These are phyloP conservation scores for Lomographa bimaculata DNA, from an alignment of 2,888 invertebrate genomes.

Conservation along the genomic window DNA sequence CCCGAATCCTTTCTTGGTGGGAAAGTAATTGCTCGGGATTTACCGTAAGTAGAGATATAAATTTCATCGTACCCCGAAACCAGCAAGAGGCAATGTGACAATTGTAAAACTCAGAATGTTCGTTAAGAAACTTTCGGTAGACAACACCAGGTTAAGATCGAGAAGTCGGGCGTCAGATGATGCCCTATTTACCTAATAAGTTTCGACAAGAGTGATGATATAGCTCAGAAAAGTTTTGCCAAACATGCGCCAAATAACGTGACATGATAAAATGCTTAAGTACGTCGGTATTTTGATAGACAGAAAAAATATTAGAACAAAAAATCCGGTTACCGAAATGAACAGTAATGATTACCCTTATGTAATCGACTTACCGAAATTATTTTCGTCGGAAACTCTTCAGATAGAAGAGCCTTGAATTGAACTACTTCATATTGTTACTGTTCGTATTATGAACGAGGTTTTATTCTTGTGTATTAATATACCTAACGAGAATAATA, in stretches of 20 bases:
- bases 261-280: conserved; percentile 26
- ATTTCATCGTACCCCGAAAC: conserved; percentile 11
- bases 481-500: conserved; percentile 18
- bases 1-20: conserved; percentile 9
- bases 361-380: conserved; percentile 13
- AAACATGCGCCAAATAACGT: conserved; percentile 21
- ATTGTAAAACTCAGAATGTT: not conserved
- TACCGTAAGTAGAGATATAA: conserved; percentile 13
- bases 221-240: conserved; percentile 33
- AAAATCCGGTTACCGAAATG: conserved; percentile 12
- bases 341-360: conserved; percentile 9
- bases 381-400: conserved; percentile 21
- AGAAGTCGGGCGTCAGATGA: conserved; percentile 6
- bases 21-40: conserved; percentile 19
- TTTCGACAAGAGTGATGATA: conserved; percentile 43
- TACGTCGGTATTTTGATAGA: conserved; percentile 12
- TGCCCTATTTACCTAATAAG: conserved; percentile 39
- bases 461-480: conserved; percentile 6
- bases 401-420: conserved; percentile 13
- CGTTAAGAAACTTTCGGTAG: not conserved
- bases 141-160: conserved; percentile 6
- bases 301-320: conserved; percentile 12
- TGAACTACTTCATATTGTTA: conserved; percentile 6
- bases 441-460: conserved; percentile 1
- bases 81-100: conserved; percentile 8